These are phyloP conservation scores for Eumeta japonica DNA, from an alignment of 1,140 invertebrate genomes.

Conservation along the genomic window DNA sequence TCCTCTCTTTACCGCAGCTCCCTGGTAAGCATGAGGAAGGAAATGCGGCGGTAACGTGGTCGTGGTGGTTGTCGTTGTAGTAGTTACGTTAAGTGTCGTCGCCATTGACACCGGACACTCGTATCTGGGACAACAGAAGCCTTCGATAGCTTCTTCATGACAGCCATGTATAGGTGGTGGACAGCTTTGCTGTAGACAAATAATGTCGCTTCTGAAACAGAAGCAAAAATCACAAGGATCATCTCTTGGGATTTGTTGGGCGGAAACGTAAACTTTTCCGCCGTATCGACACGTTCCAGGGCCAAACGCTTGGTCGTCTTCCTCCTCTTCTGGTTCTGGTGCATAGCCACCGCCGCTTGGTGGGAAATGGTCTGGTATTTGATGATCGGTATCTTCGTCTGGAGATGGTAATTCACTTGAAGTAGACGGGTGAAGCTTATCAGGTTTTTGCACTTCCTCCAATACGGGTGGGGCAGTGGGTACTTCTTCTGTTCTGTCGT, in stretches of 20 bases:
- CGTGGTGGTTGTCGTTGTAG: slow-evolving; percentile 82
- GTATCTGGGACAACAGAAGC: slow-evolving; percentile 92
- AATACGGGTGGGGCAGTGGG: slow-evolving; percentile 14
- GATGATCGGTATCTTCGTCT: slow-evolving; percentile 34
- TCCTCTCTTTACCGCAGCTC: slow-evolving; percentile 69
- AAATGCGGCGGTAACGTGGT: slow-evolving; percentile 82
- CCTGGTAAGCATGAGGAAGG: slow-evolving; percentile 74
- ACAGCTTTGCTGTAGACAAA: slow-evolving; percentile 92
- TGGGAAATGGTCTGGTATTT: slow-evolving; percentile 32
- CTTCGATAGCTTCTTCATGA: slow-evolving; percentile 85
- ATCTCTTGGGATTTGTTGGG: slow-evolving; percentile 90
- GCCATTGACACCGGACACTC: slow-evolving; percentile 88
- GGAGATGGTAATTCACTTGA: slow-evolving; percentile 32
- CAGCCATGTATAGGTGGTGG: slow-evolving; percentile 89
- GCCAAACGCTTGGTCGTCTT: slow-evolving; percentile 73
- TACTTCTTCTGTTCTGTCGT: slow-evolving; percentile 18
- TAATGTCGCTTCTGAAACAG: slow-evolving; percentile 94
- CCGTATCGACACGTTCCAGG: slow-evolving; percentile 88
- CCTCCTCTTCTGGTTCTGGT: slow-evolving; percentile 67
- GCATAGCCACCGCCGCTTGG: slow-evolving; percentile 54
- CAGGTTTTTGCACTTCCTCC: slow-evolving; percentile 15
- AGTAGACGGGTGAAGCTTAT: slow-evolving; percentile 12
- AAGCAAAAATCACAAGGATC: slow-evolving; percentile 96
- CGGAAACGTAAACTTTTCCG: slow-evolving; percentile 88
- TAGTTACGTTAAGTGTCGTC: slow-evolving; percentile 73